Conservation (phyloP, 2,888 invertebrate species). For the Orthosia gracilis region DNA sequence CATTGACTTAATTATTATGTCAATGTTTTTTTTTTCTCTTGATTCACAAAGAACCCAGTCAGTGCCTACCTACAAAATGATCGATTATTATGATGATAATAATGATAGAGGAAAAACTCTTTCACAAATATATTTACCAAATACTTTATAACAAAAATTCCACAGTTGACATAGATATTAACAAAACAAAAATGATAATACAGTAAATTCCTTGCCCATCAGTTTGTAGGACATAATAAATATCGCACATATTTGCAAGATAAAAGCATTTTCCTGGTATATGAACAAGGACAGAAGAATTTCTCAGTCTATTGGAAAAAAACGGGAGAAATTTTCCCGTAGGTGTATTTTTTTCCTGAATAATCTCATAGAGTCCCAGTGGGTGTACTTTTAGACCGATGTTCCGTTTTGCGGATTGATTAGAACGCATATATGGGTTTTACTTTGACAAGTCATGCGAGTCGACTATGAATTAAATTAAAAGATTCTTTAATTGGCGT, state of each 20-base stretch:
- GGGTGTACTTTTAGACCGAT: slow-evolving; percentile 40
- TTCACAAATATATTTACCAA: slow-evolving; percentile 6
- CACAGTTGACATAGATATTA: slow-evolving; percentile 26
- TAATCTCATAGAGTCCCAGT: slow-evolving; percentile 39
- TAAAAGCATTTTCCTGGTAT: slow-evolving; percentile 60
- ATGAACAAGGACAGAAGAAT: slow-evolving; percentile 49
- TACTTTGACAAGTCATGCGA: slow-evolving; percentile 53
- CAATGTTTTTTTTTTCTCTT: no score
- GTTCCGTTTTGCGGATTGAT: slow-evolving; percentile 54
- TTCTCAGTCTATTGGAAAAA: slow-evolving; percentile 46
- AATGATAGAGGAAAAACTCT: background rate
- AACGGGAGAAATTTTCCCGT: slow-evolving; percentile 34
- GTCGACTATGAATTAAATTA: slow-evolving; percentile 32
- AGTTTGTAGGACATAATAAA: slow-evolving; percentile 48
- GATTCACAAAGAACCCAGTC: no score
- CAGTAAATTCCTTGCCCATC: slow-evolving; percentile 42
- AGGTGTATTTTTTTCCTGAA: slow-evolving; percentile 43
- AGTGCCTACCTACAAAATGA: no score
- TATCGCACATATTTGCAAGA: slow-evolving; percentile 44
- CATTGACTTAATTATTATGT: no score
- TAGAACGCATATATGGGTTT: slow-evolving; percentile 53
- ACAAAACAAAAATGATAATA: slow-evolving; percentile 34
- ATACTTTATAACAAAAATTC: slow-evolving; percentile 19
- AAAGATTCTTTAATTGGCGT: slow-evolving; percentile 52
- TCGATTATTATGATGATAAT: background rate